phyloP scores from a whole-genome alignment of 2,113 vertebrate species.

The Cochlearius cochlearius region DNA sequence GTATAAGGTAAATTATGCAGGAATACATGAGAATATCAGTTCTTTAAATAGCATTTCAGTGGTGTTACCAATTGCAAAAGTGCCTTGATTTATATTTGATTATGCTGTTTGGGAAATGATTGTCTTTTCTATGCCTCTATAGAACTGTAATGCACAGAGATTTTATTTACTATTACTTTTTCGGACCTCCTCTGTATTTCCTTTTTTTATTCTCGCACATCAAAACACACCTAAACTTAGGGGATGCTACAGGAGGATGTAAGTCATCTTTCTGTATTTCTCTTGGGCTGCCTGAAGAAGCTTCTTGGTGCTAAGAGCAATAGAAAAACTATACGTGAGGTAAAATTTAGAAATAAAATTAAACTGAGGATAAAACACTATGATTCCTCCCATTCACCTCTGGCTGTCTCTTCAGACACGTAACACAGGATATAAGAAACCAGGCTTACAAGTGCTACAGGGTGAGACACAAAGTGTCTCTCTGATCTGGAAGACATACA shows the following conservation, averaged over 20 bases:
- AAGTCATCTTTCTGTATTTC: neutral
- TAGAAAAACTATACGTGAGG: neutral
- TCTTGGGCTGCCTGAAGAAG: neutral
- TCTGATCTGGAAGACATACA: neutral
- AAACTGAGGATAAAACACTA: neutral
- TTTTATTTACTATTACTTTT: neutral
- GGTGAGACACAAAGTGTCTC: neutral
- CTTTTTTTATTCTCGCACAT: neutral
- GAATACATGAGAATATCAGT: neutral
- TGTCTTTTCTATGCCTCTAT: neutral
- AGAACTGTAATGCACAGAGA: neutral
- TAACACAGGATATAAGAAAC: neutral
- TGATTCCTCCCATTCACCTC: neutral
- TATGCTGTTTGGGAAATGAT: neutral
- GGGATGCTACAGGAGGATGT: neutral
- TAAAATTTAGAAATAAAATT: neutral
- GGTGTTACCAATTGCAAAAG: neutral
- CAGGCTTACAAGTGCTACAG: neutral
- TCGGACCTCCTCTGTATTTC: neutral
- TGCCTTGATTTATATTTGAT: neutral
- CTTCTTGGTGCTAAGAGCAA: neutral
- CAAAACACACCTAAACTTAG: neutral
- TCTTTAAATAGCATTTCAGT: neutral
- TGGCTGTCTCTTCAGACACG: neutral
- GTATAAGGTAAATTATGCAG: neutral